Conservation (phyloP, 2,113 vertebrate species). For the Haliaeetus leucogaster region DNA sequence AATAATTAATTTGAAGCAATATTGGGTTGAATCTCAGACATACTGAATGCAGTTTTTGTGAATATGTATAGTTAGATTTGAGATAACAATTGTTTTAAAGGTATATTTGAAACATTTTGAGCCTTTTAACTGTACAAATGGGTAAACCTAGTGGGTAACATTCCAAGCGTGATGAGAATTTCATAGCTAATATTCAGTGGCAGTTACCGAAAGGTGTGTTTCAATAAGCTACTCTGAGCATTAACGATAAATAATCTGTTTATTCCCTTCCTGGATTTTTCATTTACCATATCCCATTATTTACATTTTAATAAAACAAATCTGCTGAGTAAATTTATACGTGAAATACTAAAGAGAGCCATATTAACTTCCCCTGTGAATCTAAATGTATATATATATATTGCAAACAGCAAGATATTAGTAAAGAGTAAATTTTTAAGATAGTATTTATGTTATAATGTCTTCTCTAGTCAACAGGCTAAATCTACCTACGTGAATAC, state of each 20-base stretch:
- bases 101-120: neutral
- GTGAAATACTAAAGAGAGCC: slow-evolving; percentile 35
- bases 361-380: slow-evolving; percentile 22
- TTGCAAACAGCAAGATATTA: neutral
- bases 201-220: slow-evolving; percentile 15
- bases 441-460: slow-evolving; percentile 12
- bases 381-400: neutral
- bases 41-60: slow-evolving; percentile 47
- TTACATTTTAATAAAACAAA: slow-evolving; percentile 62
- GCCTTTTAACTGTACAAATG: slow-evolving; percentile 12
- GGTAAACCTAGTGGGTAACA: slow-evolving; percentile 21
- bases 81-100: slow-evolving; percentile 20
- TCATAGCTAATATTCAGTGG: slow-evolving; percentile 39
- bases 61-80: neutral
- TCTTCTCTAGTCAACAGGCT: slow-evolving; percentile 27
- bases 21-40: slow-evolving; percentile 51
- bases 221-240: slow-evolving; percentile 18
- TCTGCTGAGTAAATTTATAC: slow-evolving; percentile 48
- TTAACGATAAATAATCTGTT: slow-evolving; percentile 52
- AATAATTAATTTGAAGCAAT: slow-evolving; percentile 75
- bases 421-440: slow-evolving; percentile 54
- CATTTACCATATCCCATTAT: slow-evolving; percentile 51
- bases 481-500: slow-evolving; percentile 48
- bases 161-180: slow-evolving; percentile 32
- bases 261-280: slow-evolving; percentile 41